Percentiles rank a stretch among this genome's conserved stretches.
phyloP scores from a whole-genome alignment of 1,140 invertebrate genomes.

The Dysdera silvatica region DNA sequence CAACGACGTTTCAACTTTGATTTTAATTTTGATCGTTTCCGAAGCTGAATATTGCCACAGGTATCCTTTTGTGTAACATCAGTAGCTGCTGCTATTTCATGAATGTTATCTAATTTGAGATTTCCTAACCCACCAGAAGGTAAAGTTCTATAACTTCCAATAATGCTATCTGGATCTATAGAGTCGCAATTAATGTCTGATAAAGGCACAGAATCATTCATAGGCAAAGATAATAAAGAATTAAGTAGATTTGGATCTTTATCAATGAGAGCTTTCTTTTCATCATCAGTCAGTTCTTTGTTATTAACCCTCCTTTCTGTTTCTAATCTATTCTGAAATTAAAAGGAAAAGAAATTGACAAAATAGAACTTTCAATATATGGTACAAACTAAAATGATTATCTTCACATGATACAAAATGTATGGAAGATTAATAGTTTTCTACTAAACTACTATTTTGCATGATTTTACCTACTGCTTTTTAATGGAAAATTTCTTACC shows the following conservation, averaged over 20 bases:
- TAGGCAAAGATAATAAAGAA: slow-evolving; percentile 18
- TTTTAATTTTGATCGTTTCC: neutral
- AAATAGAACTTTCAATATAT: neutral
- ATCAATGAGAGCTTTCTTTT: slow-evolving; percentile 16
- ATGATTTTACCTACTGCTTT: neutral
- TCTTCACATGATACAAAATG: no score
- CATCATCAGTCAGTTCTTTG: slow-evolving; percentile 4
- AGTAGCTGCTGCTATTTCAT: neutral
- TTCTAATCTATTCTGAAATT: neutral
- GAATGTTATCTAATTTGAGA: slow-evolving; percentile 10
- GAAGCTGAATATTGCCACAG: neutral
- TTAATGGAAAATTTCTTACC: neutral
- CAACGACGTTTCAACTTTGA: slow-evolving; percentile 54
- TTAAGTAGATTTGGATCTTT: slow-evolving; percentile 24
- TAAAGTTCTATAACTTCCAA: slow-evolving; percentile 22
- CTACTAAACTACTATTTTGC: neutral
- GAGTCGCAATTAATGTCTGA: slow-evolving; percentile 12
- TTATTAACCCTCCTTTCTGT: neutral
- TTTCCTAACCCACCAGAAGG: slow-evolving; percentile 16
- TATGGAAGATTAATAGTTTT: neutral
- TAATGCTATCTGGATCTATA: slow-evolving; percentile 1
- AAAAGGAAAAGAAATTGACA: neutral
- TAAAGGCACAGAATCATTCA: slow-evolving; percentile 25
- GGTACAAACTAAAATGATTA: no score
- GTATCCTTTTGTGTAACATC: slow-evolving; percentile 4